These are phyloP conservation scores for Drosophila pegasa DNA, from an alignment of 2,888 invertebrate genomes.

Conservation along the genomic window DNA sequence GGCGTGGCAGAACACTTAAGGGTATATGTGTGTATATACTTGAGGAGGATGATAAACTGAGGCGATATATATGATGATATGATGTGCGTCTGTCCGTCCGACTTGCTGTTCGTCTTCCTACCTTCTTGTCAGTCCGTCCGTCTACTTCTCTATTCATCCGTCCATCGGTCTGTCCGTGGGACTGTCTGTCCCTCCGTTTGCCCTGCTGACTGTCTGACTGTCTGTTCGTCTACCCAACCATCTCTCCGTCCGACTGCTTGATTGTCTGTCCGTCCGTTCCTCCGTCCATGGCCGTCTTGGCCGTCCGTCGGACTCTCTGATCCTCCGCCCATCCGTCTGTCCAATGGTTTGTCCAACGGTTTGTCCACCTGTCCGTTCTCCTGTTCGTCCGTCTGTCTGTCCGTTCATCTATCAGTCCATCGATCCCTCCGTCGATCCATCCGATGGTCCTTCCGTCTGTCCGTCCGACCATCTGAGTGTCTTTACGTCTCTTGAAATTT, in stretches of 20 bases:
- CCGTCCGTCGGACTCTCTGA: too few species aligned
- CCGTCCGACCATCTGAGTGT: not conserved
- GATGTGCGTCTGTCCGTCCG: not conserved
- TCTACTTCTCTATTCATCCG: too few species aligned
- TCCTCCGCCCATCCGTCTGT: not conserved
- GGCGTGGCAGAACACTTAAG: not conserved
- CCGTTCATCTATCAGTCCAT: not conserved
- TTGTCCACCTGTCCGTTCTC: not conserved
- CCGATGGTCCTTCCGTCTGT: not conserved
- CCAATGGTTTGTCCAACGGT: not conserved
- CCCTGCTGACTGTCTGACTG: too few species aligned
- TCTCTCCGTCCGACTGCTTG: too few species aligned
- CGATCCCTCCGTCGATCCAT: not conserved
- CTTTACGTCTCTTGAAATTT: too few species aligned
- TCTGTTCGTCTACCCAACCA: too few species aligned
- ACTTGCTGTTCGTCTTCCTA: too few species aligned
- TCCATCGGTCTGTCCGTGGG: too few species aligned
- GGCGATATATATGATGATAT: not conserved
- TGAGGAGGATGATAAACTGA: not conserved
- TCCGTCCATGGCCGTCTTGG: too few species aligned
- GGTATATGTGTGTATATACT: not conserved
- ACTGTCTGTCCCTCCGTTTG: too few species aligned
- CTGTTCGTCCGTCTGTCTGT: not conserved
- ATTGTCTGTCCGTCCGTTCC: too few species aligned
- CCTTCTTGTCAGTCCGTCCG: too few species aligned